Conservation (phyloP, 2,797 vertebrate genomes). For the Zenarchopterus dispar region DNA sequence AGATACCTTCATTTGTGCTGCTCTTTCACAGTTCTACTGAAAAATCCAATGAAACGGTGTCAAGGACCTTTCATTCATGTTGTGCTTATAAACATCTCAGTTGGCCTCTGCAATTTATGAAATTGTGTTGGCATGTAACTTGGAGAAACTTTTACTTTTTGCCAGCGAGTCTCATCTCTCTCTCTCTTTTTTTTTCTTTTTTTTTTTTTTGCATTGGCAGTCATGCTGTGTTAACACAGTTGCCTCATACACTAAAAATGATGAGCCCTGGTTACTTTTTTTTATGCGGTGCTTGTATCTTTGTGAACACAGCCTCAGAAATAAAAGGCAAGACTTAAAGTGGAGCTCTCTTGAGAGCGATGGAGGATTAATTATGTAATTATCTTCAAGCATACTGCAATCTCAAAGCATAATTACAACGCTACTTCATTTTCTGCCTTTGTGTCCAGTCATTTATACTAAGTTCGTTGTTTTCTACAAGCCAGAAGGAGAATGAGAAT, state of each 20-base stretch:
- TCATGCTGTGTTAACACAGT: background rate
- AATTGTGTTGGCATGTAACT: background rate
- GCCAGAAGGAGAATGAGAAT: slow-evolving; percentile 46
- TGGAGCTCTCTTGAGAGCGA: slow-evolving; percentile 58
- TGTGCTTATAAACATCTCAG: background rate
- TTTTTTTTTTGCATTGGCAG: slow-evolving; percentile 4
- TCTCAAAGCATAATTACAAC: slow-evolving; percentile 72
- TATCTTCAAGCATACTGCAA: slow-evolving; percentile 66
- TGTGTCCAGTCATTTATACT: slow-evolving; percentile 58
- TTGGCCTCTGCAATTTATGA: background rate
- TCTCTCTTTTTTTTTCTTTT: background rate
- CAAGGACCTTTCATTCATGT: background rate
- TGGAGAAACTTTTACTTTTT: background rate
- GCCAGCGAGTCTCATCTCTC: background rate
- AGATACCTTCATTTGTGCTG: no score
- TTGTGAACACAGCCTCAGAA: slow-evolving; percentile 38
- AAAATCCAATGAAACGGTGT: slow-evolving; percentile 1
- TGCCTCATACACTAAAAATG: slow-evolving; percentile 5
- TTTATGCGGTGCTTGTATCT: slow-evolving; percentile 27
- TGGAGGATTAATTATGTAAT: slow-evolving; percentile 78
- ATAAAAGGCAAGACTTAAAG: slow-evolving; percentile 36
- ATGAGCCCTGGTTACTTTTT: slow-evolving; percentile 15
- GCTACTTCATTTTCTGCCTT: slow-evolving; percentile 62
- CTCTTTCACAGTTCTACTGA: no score
- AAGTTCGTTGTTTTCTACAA: slow-evolving; percentile 62